Percentiles rank a stretch among this genome's conserved stretches.
Conservation (phyloP, 2,797 vertebrate genomes). For the Hippopotamyrus pictus region DNA sequence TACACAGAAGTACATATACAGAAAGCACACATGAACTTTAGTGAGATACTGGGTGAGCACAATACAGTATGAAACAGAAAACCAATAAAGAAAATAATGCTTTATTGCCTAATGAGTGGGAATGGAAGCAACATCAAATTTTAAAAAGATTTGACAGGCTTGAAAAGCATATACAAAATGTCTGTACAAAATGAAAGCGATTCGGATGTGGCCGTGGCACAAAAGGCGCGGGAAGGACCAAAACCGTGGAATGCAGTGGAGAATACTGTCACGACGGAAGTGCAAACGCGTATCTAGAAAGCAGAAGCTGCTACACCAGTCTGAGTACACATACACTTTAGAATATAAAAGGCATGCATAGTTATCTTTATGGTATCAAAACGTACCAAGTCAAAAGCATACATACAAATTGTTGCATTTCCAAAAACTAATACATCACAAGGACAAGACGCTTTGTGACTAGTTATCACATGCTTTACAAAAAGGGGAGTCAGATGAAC, state of each 20-base stretch:
- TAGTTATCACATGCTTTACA: slow-evolving; percentile 42
- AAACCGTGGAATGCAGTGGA: slow-evolving; percentile 68
- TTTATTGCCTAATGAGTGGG: slow-evolving; percentile 87
- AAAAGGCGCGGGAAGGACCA: slow-evolving; percentile 56
- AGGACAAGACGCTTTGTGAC: slow-evolving; percentile 35
- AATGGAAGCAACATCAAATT: slow-evolving; percentile 62
- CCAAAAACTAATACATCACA: slow-evolving; percentile 51
- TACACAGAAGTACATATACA: background rate
- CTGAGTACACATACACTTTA: slow-evolving; percentile 66
- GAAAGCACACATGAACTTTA: background rate
- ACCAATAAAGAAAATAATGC: slow-evolving; percentile 64
- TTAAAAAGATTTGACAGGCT: slow-evolving; percentile 53
- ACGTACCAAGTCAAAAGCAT: slow-evolving; percentile 61
- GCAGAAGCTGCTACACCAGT: slow-evolving; percentile 75
- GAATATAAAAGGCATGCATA: slow-evolving; percentile 80
- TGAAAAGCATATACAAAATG: slow-evolving; percentile 72
- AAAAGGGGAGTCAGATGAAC: slow-evolving; percentile 28
- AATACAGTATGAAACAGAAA: background rate
- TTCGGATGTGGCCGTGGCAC: slow-evolving; percentile 53
- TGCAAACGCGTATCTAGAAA: slow-evolving; percentile 71
- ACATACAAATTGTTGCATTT: slow-evolving; percentile 45
- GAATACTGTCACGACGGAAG: slow-evolving; percentile 79
- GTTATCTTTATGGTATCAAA: slow-evolving; percentile 67
- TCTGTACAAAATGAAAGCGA: slow-evolving; percentile 65
- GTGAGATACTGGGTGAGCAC: background rate